Percentiles rank a stretch among this genome's conserved stretches.
Evolutionary conservation across 1,140 invertebrate species (phyloP).

Genomic region (Halyomorpha halys): DNA sequence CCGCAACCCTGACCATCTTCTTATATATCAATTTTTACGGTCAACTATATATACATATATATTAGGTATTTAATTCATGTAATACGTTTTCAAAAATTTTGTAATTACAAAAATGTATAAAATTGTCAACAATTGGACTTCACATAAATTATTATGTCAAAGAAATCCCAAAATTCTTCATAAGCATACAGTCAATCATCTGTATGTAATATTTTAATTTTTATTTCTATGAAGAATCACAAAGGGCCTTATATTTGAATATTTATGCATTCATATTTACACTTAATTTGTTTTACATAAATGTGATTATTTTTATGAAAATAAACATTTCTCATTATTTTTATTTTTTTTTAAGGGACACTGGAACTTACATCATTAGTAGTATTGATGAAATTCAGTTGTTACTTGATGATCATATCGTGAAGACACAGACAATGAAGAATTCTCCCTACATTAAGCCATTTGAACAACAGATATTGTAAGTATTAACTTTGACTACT

Average conservation of each 20-base stretch:
- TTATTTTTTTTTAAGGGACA: constrained; percentile 51
- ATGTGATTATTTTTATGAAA: background rate
- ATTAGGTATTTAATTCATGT: too few relatives aligned
- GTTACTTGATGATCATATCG: constrained; percentile 90
- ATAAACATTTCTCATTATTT: background rate
- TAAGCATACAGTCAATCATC: too few relatives aligned
- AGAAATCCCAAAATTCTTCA: too few relatives aligned
- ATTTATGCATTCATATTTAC: background rate
- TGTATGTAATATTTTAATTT: too few relatives aligned
- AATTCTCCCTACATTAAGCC: constrained; percentile 95
- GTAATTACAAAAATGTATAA: too few relatives aligned
- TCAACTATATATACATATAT: too few relatives aligned
- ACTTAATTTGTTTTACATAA: background rate
- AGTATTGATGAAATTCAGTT: constrained; percentile 91
- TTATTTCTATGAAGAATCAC: too few relatives aligned
- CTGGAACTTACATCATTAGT: constrained; percentile 81
- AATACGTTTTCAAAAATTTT: too few relatives aligned
- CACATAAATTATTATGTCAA: too few relatives aligned
- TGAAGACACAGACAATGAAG: constrained; percentile 96
- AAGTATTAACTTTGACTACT: constrained; percentile 33
- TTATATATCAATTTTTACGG: too few relatives aligned
- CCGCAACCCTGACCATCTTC: too few relatives aligned
- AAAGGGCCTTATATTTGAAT: background rate
- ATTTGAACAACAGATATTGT: constrained; percentile 71
- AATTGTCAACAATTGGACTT: too few relatives aligned